Evolutionary conservation across 2,797 vertebrate species (phyloP), one percentile per base, ranked within the genome.

Genomic region (Liparis tanakae): DNA sequence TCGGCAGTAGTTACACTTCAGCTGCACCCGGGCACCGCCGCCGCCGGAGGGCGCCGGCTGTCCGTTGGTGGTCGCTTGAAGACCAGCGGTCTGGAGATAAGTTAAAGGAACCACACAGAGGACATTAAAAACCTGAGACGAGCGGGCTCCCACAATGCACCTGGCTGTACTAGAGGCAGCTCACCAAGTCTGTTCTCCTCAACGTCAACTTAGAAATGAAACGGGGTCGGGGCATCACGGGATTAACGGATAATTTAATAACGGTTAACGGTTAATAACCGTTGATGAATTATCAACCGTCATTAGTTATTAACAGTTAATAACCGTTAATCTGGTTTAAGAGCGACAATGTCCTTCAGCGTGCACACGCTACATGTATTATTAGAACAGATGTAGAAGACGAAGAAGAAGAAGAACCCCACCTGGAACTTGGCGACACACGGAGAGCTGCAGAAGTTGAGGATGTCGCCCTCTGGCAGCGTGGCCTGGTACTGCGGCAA

Each of bases 401-500:
- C 2, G 25, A 30, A 30, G 25, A 30, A 30, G 25, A 30, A 12
- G 1, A 7, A 20, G 8, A 46, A 10, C 20, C 78, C 20, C 34
- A 99, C 97, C 97, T 99, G 98, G 93, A 98, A 99, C 94, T 98
- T 99, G 91, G 97, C 96, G 81, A 99, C 97, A 93, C 98, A 99
- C 89, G 93, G 96, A 36, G 97, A 98, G 95, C 97, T 98, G 95
- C 98, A 99, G 95, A 99, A 99, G 95, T 94, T 98, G 91, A 97
- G 96, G 76, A 98, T 89, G 89, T 96, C 96, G 84, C 98, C 98
- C 94, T 99, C 97, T 76, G 98, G 96, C 90, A 99, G 94, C 75
- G 96, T 98, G 92, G 97, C 97, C 95, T 98, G 98, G 93, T 97
- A 99, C 34, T 99, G 97, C 89, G 97, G 97, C 94, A 99, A 96